phyloP scores from a whole-genome alignment of 1,140 invertebrate genomes.

The Rhagoletis zephyria region DNA sequence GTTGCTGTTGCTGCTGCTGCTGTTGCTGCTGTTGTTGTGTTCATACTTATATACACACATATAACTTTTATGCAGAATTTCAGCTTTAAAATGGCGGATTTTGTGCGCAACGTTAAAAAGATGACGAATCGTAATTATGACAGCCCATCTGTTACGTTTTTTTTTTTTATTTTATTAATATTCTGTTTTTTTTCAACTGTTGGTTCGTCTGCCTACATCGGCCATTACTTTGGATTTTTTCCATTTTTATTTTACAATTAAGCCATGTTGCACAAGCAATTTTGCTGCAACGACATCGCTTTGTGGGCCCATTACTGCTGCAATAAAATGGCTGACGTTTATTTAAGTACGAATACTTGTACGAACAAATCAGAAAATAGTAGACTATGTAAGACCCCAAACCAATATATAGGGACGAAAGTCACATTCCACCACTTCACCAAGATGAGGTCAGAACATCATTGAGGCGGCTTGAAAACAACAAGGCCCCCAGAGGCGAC shows the following conservation, averaged over 20 bases:
- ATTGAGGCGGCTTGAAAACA: too few species aligned
- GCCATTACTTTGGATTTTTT: not conserved
- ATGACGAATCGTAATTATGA: slow-evolving; percentile 44
- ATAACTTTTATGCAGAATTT: too few species aligned
- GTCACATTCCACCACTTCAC: too few species aligned
- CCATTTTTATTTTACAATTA: not conserved
- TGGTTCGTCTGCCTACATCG: not conserved
- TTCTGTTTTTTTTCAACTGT: not conserved
- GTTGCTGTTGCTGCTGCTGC: not conserved
- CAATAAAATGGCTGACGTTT: not conserved
- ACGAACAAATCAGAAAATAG: too few species aligned
- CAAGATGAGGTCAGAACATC: too few species aligned
- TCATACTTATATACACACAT: too few species aligned
- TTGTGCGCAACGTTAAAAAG: not conserved
- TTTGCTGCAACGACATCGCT: not conserved
- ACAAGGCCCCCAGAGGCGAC: too few species aligned
- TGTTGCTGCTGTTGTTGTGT: too few species aligned
- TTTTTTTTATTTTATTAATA: not conserved
- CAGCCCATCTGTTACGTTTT: slow-evolving; percentile 8
- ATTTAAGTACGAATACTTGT: too few species aligned
- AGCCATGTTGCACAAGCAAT: not conserved
- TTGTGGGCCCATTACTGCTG: not conserved
- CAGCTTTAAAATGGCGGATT: not conserved
- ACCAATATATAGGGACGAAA: too few species aligned
- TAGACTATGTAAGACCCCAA: too few species aligned